Base-by-base conservation (phyloP, 1,140 invertebrate genomes). In the Orius laevigatus region DNA sequence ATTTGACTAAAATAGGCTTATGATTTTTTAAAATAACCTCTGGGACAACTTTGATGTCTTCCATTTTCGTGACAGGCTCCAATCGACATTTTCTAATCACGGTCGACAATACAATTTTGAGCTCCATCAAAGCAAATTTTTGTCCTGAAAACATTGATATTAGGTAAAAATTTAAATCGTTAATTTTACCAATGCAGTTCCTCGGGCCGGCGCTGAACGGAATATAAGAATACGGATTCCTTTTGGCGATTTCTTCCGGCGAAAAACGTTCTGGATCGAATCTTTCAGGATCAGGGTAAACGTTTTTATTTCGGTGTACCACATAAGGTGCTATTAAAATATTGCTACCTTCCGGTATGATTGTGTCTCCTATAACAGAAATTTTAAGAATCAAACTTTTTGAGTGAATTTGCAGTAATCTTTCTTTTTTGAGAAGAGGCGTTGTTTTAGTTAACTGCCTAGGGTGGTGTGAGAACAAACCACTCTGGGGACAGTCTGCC, bases 231-330 rank as follows among this genome's bases (percentile, higher is more conserved):
- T 63, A 70, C 1, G 62, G 67, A 51, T 64, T 68, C n/a, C 74
- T 58, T 20, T 54, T 53, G 0, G 55, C 54, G 0, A 54, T 46
- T 51, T 74, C 72, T 50, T 78, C 75, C 0, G 70, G 66, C 4
- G 66, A 58, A 58, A 83, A 83, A 52, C 76, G 60, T 36, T 81
- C 78, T 0, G 81, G 80, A 60, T 81, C 66, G 51, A 78, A 82
- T 5, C 57, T 55, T 1, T 76, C 66, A 3, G 78, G 74, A 50
- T 79, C 62, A 18, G 70, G 64, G 52, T 65, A 78, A 39, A 63
- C 55, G 25, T 70, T 58, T 5, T 63, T 62, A 56, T 74, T 63
- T 15, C 66, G 57, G 53, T 79, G 75, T 10, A 75, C 56, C 44
- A 60, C 57, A 25, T 61, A 63, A 8, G 56, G n/a, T 18, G 33